Evolutionary conservation across 2,113 vertebrate species (phyloP).

Genomic region (Tenebrosternarchus preto): DNA sequence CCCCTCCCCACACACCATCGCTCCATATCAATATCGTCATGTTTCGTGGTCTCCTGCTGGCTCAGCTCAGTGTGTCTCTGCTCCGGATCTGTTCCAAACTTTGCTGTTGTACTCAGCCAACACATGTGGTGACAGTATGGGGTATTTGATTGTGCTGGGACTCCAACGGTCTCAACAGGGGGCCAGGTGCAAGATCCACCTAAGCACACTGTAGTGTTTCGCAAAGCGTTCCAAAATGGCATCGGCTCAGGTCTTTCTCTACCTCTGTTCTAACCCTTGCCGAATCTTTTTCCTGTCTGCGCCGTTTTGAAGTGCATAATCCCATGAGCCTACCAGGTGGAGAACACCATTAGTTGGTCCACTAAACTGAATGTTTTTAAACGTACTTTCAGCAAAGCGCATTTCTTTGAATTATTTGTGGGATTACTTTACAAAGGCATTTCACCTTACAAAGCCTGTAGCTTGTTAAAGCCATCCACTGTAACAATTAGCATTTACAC

Average conservation of each 20-base stretch:
- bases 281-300: background rate
- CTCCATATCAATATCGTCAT: background rate
- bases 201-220: slow-evolving; percentile 26
- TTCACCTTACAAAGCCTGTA: too few relatives aligned
- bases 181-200: slow-evolving; percentile 36
- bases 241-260: slow-evolving; percentile 19
- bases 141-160: slow-evolving; percentile 49
- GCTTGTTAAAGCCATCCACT: too few relatives aligned
- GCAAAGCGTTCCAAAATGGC: slow-evolving; percentile 25
- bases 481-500: too few relatives aligned
- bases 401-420: too few relatives aligned
- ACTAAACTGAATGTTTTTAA: too few relatives aligned
- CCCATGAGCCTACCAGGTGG: background rate
- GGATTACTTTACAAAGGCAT: too few relatives aligned
- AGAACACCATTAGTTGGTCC: background rate
- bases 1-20: too few relatives aligned
- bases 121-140: slow-evolving; percentile 31
- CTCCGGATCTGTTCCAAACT: slow-evolving; percentile 35
- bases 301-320: background rate
- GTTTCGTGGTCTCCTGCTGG: background rate
- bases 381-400: too few relatives aligned
- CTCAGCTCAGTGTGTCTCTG: slow-evolving; percentile 24
- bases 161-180: slow-evolving; percentile 30
- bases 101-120: slow-evolving; percentile 26
- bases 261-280: background rate